Base-by-base conservation (phyloP, 2,797 vertebrate genomes). In the Smutsia temminckii region DNA sequence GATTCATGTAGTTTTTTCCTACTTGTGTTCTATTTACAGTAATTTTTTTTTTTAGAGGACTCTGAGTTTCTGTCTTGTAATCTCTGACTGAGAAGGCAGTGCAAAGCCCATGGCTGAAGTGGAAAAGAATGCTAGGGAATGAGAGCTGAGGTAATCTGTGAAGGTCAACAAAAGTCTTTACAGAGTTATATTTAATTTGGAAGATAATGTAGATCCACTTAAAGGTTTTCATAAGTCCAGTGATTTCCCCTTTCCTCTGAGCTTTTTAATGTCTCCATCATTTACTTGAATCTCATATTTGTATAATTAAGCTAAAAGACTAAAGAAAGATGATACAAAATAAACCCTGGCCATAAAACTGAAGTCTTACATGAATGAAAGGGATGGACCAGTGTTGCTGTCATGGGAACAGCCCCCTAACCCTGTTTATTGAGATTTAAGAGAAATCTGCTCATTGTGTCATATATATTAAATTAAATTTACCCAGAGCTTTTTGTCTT, bases 381-480 rank as follows among this genome's bases (percentile, higher is more conserved):
- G 72, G 3, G 8, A 10, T 1, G n/a, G 14, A 18, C n/a, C 3
- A 14, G 20, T 1, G 32, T 8, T 4, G 0, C 57, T 6, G 10
- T 40, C 59, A 0, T 8, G 40, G 46, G 40, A 78, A 29, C 8
- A 32, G 53, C 42, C 42, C 42, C 42, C 14, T 55, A 11, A 57
- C 32, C 12, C 21, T 32, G 6, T 81, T 46, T 7, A 80, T 2
- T 27, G 46, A 23, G 21, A 20, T 51, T 72, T 78, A 46, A 85
- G 1, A 61, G 53, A 64, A 74, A 85, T 6, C 10, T 20, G 25
- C 34, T 37, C 17, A 17, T n/a, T 59, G 23, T 55, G 8, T 32
- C 40, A 57, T 25, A 29, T 57, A 32, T 25, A 34, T 21, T 71
- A 69, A 84, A 93, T 68, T 66, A 61, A 72, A 20, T 61, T 77